A percentile compares a stretch with the other conserved stretches of the same genome.
phyloP scores from a whole-genome alignment of 37 sponge, comb jelly and placozoan genomes.

The Bolinopsis microptera region DNA sequence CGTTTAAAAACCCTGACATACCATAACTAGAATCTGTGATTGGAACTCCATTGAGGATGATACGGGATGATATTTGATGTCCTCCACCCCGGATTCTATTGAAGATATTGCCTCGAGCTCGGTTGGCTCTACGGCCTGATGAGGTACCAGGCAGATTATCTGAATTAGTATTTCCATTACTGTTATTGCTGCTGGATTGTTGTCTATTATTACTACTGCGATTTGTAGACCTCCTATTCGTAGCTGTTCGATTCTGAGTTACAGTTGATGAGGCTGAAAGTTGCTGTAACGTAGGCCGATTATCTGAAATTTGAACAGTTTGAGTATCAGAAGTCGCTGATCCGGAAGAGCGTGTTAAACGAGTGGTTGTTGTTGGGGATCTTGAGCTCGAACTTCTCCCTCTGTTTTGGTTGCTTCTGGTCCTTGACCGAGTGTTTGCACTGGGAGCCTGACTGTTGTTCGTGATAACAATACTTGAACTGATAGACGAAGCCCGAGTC shows the following conservation, averaged over 20 bases:
- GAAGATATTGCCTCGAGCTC: no score
- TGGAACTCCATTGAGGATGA: conserved; percentile 31
- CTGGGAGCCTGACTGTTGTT: conserved; percentile 11
- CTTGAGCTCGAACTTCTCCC: not conserved
- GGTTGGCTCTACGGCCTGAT: not conserved
- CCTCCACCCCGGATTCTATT: not conserved
- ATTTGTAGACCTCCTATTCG: not conserved
- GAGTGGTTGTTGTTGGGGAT: not conserved
- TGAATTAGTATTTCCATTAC: not conserved
- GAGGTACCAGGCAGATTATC: conserved; percentile 23
- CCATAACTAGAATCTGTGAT: not conserved
- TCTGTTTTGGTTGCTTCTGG: not conserved
- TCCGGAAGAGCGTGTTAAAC: not conserved
- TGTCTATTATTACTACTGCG: not conserved
- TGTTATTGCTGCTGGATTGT: not conserved
- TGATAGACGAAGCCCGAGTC: not conserved
- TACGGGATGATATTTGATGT: not conserved
- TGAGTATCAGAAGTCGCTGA: no score
- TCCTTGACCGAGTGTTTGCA: conserved; percentile 8
- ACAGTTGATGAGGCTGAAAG: not conserved
- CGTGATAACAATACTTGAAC: not conserved
- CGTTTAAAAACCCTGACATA: not conserved
- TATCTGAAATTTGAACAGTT: not conserved
- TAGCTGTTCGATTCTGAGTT: not conserved
- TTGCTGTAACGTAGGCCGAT: not conserved